phyloP scores from a whole-genome alignment of 2,888 invertebrate genomes.

The Acholoe squamosa region DNA sequence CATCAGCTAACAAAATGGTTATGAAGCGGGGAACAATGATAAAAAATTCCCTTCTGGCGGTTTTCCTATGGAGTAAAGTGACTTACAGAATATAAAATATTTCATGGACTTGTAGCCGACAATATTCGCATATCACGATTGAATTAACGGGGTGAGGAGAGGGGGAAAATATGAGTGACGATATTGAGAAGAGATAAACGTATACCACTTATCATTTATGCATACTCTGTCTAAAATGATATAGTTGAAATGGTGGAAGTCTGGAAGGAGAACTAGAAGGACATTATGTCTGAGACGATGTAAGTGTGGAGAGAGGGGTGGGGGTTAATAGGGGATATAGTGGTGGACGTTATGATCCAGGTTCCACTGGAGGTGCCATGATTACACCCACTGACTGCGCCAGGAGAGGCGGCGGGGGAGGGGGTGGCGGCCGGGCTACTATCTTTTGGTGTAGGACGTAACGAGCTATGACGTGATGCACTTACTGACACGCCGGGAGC shows the following conservation, averaged over 20 bases:
- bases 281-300: neutral
- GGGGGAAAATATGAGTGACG: no score
- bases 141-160: no score
- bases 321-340: neutral
- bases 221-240: no score
- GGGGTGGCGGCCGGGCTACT: neutral
- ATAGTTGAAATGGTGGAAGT: neutral
- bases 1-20: no score
- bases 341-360: neutral
- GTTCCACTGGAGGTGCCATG: slow-evolving; percentile 2
- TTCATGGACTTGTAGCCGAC: no score
- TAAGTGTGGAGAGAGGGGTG: neutral
- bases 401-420: neutral
- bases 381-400: neutral
- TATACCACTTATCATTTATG: no score
- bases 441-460: slow-evolving; percentile 29
- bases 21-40: no score
- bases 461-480: slow-evolving; percentile 51
- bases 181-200: no score
- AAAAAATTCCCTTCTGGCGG: no score
- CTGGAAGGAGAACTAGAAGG: neutral
- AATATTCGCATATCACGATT: no score
- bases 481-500: slow-evolving; percentile 32
- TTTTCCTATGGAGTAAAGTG: no score
- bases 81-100: no score